Evolutionary conservation across 2,888 invertebrate species (phyloP), one percentile per base, ranked within the genome.

Genomic region (Gymnocheta viridis): DNA sequence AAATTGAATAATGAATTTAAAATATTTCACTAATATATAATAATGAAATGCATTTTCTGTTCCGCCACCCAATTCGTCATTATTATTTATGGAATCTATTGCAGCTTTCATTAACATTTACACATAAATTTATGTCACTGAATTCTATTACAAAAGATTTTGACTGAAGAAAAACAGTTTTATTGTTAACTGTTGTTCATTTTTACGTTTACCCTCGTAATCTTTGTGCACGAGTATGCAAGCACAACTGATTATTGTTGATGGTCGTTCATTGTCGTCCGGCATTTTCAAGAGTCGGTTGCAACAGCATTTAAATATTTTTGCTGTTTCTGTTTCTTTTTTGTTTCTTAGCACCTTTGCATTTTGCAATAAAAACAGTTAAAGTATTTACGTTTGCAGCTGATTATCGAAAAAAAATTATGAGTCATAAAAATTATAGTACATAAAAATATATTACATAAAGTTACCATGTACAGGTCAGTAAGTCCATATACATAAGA

Each of bases 201-300:
- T 47, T 17, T 44, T 44, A n/a, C 17, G 17, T n/a, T 47, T 47
- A 19, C 17, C 19, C 17, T 47, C 47, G 47, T 7, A 47, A 19
- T 19, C 47, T 17, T 47, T 17, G 47, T 47, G 27, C 22, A 54
- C 4, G 35, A 6, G 38, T 60, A 60, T 62, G 51, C 51, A 72
- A 35, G 35, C 72, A 74, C 82, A 74, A 74, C 38, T 62, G 60
- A 82, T 78, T 82, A 73, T 79, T 79, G 62, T 35, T 58, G 73
- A 74, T 82, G 69, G 82, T 79, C 82, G 82, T 82, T 79, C 82
- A 82, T 82, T 82, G 82, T 73, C 82, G 79, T 64, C 67, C 79
- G 82, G 47, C 79, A 79, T 82, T 82, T 79, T 67, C 24, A 74
- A 79, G 70, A 62, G 74, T 74, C 74, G 74, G 74, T 58, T 82